Evolutionary conservation across 2,113 vertebrate species (phyloP).

Genomic region (Circaetus gallicus): DNA sequence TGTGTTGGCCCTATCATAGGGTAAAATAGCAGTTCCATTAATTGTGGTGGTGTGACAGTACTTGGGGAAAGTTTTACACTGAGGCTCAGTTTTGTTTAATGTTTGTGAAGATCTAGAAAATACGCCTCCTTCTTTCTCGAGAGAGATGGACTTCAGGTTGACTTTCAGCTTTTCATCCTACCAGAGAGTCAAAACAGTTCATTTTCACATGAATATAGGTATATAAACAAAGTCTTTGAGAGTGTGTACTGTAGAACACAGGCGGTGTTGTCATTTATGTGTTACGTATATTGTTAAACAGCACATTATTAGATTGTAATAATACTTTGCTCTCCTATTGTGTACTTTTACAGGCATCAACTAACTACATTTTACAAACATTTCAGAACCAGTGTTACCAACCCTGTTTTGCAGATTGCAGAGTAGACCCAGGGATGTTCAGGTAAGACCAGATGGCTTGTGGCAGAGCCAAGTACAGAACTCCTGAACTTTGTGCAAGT

Average conservation of each 20-base stretch:
- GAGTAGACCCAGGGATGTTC: neutral
- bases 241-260: neutral
- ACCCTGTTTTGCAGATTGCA: neutral
- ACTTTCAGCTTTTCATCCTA: neutral
- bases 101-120: neutral
- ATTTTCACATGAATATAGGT: neutral
- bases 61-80: neutral
- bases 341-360: neutral
- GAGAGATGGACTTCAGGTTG: neutral
- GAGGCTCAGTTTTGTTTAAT: neutral
- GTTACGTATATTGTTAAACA: neutral
- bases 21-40: neutral
- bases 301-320: neutral
- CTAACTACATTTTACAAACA: constrained; percentile 2
- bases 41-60: neutral
- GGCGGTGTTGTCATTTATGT: neutral
- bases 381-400: neutral
- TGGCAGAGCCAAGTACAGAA: neutral
- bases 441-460: neutral
- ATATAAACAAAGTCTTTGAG: neutral
- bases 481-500: neutral
- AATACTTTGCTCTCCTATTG: neutral
- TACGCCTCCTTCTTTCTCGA: neutral
- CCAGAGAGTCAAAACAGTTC: neutral
- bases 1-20: neutral